phyloP scores from a whole-genome alignment of 2,797 vertebrate species.

The Oophaga sylvatica region DNA sequence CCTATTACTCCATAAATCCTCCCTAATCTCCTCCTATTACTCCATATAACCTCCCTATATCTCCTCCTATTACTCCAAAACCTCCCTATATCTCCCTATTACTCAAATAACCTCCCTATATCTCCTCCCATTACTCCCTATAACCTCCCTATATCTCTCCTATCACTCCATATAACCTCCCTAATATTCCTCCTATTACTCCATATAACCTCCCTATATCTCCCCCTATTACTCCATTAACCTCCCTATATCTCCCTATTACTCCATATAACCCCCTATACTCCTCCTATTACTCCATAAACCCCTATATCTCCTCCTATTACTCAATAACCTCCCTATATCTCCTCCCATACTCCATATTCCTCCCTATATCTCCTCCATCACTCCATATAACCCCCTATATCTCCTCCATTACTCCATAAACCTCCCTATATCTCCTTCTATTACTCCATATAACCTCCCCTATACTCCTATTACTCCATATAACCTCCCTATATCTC shows the following conservation, averaged over 20 bases:
- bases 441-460: neutral
- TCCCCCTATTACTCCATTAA: neutral
- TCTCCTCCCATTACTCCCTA: too few relatives aligned
- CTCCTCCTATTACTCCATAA: constrained; percentile 1
- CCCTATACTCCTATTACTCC: neutral
- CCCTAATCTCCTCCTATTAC: too few relatives aligned
- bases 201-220: neutral
- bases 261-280: constrained; percentile 1
- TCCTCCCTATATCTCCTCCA: neutral
- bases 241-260: neutral
- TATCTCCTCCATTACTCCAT: constrained; percentile 2
- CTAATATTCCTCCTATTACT: neutral
- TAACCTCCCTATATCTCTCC: neutral
- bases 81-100: too few relatives aligned
- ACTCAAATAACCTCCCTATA: too few relatives aligned
- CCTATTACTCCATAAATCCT: constrained; percentile 1
- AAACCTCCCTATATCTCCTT: neutral
- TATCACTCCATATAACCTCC: constrained; percentile 4
- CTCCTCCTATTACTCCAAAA: too few relatives aligned
- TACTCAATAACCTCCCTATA: neutral
- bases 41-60: too few relatives aligned
- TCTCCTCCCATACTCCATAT: neutral
- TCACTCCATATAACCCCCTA: constrained; percentile 22
- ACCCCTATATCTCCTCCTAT: neutral
- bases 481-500: neutral